Conservation (phyloP, 2,113 vertebrate genomes). For the Typhlomys cinereus region DNA sequence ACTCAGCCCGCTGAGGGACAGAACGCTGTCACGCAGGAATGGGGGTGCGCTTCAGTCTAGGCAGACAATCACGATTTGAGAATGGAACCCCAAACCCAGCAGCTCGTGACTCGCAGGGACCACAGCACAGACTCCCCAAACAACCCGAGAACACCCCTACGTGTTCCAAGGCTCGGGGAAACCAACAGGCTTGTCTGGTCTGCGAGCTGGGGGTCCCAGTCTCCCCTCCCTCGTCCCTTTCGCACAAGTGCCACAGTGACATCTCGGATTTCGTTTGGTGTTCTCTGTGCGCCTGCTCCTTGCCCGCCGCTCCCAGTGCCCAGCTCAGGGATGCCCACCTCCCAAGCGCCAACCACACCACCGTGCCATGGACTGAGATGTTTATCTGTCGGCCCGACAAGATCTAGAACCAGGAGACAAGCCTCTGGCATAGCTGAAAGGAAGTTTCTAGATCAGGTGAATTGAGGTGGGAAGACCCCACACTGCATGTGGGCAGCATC, state of each 20-base stretch:
- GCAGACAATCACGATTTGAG: slow-evolving; percentile 51
- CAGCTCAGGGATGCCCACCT: not conserved
- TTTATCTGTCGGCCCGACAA: not conserved
- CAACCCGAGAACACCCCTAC: not conserved
- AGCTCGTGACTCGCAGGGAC: slow-evolving; percentile 45
- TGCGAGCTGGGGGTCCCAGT: not conserved
- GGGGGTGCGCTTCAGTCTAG: slow-evolving; percentile 5
- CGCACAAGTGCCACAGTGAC: too few relatives aligned
- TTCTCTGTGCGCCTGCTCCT: not conserved
- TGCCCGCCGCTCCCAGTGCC: too few relatives aligned
- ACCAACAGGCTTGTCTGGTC: not conserved
- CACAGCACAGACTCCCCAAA: not conserved
- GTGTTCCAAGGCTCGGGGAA: not conserved
- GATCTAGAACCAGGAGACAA: not conserved
- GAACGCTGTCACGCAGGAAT: slow-evolving; percentile 8
- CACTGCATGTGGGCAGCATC: not conserved
- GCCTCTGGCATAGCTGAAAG: not conserved
- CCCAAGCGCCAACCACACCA: not conserved
- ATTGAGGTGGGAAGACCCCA: not conserved
- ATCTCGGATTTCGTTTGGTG: not conserved
- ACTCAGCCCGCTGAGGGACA: not conserved
- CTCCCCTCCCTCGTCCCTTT: not conserved
- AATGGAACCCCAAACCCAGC: slow-evolving; percentile 73
- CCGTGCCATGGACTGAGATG: not conserved
- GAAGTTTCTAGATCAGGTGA: not conserved